Evolutionary conservation across 2,113 vertebrate species (phyloP), one percentile per base, ranked within the genome.

Genomic region (Spilogale gracilis): DNA sequence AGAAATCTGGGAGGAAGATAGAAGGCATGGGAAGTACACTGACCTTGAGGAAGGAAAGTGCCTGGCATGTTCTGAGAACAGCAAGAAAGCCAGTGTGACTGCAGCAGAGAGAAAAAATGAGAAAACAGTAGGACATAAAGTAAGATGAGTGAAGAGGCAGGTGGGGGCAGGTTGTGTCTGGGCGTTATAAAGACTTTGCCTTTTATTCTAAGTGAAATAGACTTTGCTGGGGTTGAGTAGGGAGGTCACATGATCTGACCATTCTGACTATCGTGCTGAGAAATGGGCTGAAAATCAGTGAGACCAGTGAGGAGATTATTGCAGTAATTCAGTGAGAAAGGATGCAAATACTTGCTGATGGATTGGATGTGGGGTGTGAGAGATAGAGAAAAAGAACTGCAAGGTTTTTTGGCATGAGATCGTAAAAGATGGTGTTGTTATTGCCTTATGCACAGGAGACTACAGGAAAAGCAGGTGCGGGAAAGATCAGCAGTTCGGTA

Each of bases 321-420:
- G 27, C 38, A 92, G 65, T 81, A 56, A 60, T 50, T 48, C 23
- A 5, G 25, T 89, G 65, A 94, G 82, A 96, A 95, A 92, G 45
- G 3, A 89, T 67, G 50, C 20, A 93, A 65, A 78, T 79, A 89
- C 63, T 95, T 96, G 52, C 54, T 95, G 73, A 45, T 94, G 54
- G 32, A 56, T n/a, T 88, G 2, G 60, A 73, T 74, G 21, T 56
- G 20, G 10, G 10, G 2, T 78, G 9, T 56, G 71, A 95, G 23
- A 91, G 18, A 73, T 17, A 74, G 86, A 69, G 61, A 92, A 71
- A 88, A 71, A 79, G 50, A 52, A 50, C 73, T 86, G 30, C 7
- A 67, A 11, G 20, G 74, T 5, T 95, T 88, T 84, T 60, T 13
- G 63, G 27, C 54, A 78, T 21, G 73, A 92, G 38, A 82, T 56